Evolutionary conservation across 2,797 vertebrate species (phyloP).

Genomic region (Cyprinodon diabolis): DNA sequence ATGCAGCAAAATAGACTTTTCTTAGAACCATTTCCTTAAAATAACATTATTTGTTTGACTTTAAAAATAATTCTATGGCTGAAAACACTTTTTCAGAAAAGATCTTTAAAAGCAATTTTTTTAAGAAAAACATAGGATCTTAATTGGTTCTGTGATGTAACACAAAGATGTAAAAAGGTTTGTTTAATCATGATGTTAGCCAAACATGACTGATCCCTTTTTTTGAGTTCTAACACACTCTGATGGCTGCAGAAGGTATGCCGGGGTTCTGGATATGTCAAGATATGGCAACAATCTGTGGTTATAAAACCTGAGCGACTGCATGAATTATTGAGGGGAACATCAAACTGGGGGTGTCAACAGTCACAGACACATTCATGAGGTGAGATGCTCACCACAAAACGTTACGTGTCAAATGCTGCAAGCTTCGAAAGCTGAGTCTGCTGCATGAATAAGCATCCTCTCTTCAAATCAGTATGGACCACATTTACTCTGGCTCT

Average conservation of each 20-base stretch:
- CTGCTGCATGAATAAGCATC: conserved; percentile 10
- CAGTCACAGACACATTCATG: conserved; percentile 32
- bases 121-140: conserved; percentile 21
- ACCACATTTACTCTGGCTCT: conserved; percentile 9
- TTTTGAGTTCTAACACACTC: conserved; percentile 20
- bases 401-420: conserved; percentile 36
- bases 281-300: conserved; percentile 37
- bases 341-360: conserved; percentile 30
- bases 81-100: neutral
- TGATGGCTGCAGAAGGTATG: conserved; percentile 51
- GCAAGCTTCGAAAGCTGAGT: conserved; percentile 32
- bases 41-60: neutral
- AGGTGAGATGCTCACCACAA: conserved; percentile 30
- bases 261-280: conserved; percentile 17
- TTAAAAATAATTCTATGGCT: neutral
- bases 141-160: conserved; percentile 31
- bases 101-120: conserved; percentile 12
- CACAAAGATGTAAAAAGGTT: conserved; percentile 27
- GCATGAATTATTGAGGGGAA: conserved; percentile 44
- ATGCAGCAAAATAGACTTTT: too few relatives aligned
- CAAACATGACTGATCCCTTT: conserved; percentile 21
- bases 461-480: conserved; percentile 23
- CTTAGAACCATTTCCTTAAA: neutral
- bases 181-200: conserved; percentile 35
- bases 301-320: conserved; percentile 34